Percentiles rank a stretch among this genome's conserved stretches.
These are phyloP conservation scores for Hetaerina titia DNA, from an alignment of 2,888 invertebrate species.

Conservation along the genomic window DNA sequence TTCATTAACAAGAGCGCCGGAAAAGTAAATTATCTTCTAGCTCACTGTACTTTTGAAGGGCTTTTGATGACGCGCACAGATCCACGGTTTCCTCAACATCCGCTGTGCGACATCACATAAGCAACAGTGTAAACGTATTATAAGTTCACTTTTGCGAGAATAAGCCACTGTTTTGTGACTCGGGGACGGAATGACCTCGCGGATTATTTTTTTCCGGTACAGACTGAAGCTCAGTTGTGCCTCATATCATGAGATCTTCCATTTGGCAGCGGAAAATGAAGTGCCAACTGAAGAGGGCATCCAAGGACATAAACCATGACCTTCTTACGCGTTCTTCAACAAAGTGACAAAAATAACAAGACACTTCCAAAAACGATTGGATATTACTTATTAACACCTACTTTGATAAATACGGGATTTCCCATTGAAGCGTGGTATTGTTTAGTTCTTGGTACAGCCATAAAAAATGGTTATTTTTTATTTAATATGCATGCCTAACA, in stretches of 20 bases:
- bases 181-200: background rate
- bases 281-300: background rate
- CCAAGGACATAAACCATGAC: background rate
- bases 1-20: background rate
- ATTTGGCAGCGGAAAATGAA: background rate
- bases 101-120: background rate
- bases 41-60: background rate
- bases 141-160: background rate
- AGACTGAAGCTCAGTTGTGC: background rate
- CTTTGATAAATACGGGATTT: too few relatives aligned
- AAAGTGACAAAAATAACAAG: background rate
- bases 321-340: background rate
- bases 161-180: background rate
- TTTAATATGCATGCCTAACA: too few relatives aligned
- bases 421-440: too few relatives aligned
- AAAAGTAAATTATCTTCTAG: background rate
- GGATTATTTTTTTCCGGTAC: background rate
- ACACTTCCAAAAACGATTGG: too few relatives aligned
- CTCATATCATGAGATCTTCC: background rate
- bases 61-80: background rate
- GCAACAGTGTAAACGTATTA: background rate
- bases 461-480: too few relatives aligned
- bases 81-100: background rate
- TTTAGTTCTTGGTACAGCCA: too few relatives aligned
- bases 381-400: too few relatives aligned